These are phyloP conservation scores for Nyctibius grandis DNA, from an alignment of 2,797 vertebrate species.

Conservation along the genomic window DNA sequence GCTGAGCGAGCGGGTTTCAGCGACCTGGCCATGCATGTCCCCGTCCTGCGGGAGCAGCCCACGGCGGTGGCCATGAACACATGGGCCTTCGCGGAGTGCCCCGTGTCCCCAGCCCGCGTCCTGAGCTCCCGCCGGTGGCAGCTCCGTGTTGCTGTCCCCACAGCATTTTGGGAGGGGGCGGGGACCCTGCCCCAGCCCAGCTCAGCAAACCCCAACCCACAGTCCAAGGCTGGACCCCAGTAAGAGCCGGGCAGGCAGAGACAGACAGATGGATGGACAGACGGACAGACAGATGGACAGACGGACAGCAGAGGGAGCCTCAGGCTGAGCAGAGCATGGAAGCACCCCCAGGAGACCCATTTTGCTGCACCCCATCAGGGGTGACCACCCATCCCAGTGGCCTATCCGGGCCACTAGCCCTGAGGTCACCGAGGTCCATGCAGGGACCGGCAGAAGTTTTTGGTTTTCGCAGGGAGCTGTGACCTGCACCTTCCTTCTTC, in stretches of 20 bases:
- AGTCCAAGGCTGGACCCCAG: background rate
- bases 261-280: rapidly evolving
- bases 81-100: no score
- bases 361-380: background rate
- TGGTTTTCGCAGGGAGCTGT: no score
- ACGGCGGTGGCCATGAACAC: rapidly evolving
- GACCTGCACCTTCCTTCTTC: background rate
- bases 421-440: background rate
- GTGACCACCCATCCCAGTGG: rapidly evolving
- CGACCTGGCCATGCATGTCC: rapidly evolving
- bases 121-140: background rate
- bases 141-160: background rate
- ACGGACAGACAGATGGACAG: no score
- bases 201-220: background rate
- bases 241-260: no score
- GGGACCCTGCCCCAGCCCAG: background rate
- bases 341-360: background rate
- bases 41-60: rapidly evolving
- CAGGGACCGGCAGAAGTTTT: background rate
- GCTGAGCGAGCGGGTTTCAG: background rate
- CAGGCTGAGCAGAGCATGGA: background rate
- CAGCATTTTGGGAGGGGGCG: background rate
- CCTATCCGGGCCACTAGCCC: background rate
- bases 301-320: conserved; percentile 40
- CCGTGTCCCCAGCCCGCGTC: rapidly evolving